phyloP scores from a whole-genome alignment of 2,888 invertebrate genomes.

The Metalampra italica region DNA sequence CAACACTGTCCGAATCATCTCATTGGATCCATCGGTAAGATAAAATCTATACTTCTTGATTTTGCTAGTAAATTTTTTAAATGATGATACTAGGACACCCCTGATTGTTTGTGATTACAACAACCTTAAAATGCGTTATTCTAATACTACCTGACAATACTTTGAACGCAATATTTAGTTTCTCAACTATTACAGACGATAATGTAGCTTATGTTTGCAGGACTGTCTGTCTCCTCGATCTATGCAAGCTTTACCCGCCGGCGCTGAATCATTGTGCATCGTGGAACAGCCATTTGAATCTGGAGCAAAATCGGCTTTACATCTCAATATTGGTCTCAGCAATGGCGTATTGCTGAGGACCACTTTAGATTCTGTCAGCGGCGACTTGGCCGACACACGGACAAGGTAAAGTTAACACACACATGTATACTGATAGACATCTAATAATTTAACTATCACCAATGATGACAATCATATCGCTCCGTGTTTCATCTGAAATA shows the following conservation, averaged over 20 bases:
- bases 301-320: slow-evolving; percentile 86
- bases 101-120: slow-evolving; percentile 71
- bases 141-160: slow-evolving; percentile 48
- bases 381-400: slow-evolving; percentile 97
- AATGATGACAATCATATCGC: slow-evolving; percentile 43
- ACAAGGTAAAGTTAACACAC: slow-evolving; percentile 80
- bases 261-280: slow-evolving; percentile 97
- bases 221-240: slow-evolving; percentile 97
- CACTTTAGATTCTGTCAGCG: slow-evolving; percentile 96
- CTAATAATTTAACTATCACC: not conserved
- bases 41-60: slow-evolving; percentile 4
- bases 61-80: slow-evolving; percentile 2
- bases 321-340: slow-evolving; percentile 97
- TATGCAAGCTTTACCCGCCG: slow-evolving; percentile 97
- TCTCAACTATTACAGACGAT: not conserved
- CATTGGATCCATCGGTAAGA: slow-evolving; percentile 93
- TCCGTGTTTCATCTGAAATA: slow-evolving; percentile 82
- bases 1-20: slow-evolving; percentile 97
- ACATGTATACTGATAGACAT: not conserved
- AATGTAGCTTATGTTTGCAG: slow-evolving; percentile 43
- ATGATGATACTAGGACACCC: slow-evolving; percentile 78
- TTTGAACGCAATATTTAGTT: not conserved
- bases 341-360: slow-evolving; percentile 97
- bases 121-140: slow-evolving; percentile 74
- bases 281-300: slow-evolving; percentile 88